These are phyloP conservation scores for Emydura subglobosa DNA, from an alignment of 2,113 vertebrate genomes.

Conservation along the genomic window DNA sequence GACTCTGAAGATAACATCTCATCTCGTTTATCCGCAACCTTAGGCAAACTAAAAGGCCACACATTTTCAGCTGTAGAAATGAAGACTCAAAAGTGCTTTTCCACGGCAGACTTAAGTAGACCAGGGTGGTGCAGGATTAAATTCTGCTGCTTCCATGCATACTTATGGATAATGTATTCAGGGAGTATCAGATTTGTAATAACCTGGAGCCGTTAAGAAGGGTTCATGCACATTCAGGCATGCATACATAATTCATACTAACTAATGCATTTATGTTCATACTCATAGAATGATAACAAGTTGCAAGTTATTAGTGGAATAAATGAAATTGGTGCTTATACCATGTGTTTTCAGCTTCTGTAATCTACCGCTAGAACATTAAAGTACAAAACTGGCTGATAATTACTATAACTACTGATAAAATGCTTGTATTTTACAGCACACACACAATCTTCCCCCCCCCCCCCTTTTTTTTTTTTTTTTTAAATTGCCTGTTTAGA, in stretches of 20 bases:
- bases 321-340: conserved; percentile 50
- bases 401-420: conserved; percentile 34
- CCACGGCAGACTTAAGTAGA: not conserved
- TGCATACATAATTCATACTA: conserved; percentile 45
- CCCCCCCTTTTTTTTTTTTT: not conserved
- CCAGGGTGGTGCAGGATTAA: not conserved
- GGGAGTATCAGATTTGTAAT: conserved; percentile 41
- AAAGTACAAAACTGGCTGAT: conserved; percentile 42
- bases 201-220: conserved; percentile 41
- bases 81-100: not conserved
- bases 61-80: not conserved
- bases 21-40: not conserved
- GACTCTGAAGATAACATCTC: not conserved
- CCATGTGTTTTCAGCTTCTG: not conserved
- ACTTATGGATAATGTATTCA: not conserved
- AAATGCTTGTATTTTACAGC: not conserved
- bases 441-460: not conserved
- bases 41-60: conserved; percentile 14
- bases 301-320: conserved; percentile 54
- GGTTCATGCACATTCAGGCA: conserved; percentile 43
- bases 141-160: not conserved
- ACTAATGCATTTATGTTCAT: not conserved
- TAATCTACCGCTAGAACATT: conserved; percentile 32
- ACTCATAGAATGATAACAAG: conserved; percentile 31
- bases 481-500: not conserved